A percentile compares a stretch with the other conserved stretches of the same genome.
These are phyloP conservation scores for Myxocyprinus asiaticus DNA, from an alignment of 2,113 vertebrate genomes.

Conservation along the genomic window DNA sequence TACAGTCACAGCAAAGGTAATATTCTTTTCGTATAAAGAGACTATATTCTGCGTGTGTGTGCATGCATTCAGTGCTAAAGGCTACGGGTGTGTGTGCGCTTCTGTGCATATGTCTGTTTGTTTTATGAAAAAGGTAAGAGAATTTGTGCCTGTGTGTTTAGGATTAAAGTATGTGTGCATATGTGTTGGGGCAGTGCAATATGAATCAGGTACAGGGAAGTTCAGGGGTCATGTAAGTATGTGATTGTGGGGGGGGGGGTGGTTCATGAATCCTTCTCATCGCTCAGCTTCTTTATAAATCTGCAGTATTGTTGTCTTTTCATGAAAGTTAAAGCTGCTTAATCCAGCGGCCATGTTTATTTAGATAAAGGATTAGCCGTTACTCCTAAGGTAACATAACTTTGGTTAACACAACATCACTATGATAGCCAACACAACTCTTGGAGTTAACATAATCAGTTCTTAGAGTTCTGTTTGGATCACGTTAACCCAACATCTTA, in stretches of 20 bases:
- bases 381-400: background rate
- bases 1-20: slow-evolving; percentile 46
- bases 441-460: too few relatives aligned
- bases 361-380: slow-evolving; percentile 63
- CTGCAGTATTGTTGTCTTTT: slow-evolving; percentile 72
- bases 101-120: background rate
- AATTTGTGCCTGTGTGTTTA: slow-evolving; percentile 3
- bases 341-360: slow-evolving; percentile 66
- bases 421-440: too few relatives aligned
- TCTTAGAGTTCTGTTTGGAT: too few relatives aligned
- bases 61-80: background rate
- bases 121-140: background rate
- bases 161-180: too few relatives aligned
- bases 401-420: background rate
- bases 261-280: background rate
- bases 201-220: background rate
- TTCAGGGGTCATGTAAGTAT: background rate
- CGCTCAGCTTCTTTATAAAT: slow-evolving; percentile 2
- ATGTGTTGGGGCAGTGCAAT: background rate
- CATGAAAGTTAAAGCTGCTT: slow-evolving; percentile 68
- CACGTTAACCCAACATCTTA: too few relatives aligned
- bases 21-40: background rate
- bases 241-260: background rate
- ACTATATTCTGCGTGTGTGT: slow-evolving; percentile 23
- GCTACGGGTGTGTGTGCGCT: background rate